Evolutionary conservation across 64 coral and sea anemone genomes (phyloP), one percentile per base, ranked within the genome.

Genomic region (Montipora capricornis): DNA sequence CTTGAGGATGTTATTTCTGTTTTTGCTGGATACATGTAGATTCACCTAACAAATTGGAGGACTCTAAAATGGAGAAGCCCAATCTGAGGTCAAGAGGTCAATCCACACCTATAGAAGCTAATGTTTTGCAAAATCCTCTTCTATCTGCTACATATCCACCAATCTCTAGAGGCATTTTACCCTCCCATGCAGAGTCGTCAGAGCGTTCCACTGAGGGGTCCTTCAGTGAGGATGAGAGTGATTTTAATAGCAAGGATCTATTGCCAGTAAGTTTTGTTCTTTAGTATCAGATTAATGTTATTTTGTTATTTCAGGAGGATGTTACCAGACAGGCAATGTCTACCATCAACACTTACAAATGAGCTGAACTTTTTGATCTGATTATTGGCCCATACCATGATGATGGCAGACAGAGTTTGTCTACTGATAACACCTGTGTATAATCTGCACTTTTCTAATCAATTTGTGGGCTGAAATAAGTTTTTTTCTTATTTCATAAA

Each of bases 181-280:
- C 4, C 7, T 44, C 66, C 20, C 46, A 71, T 9, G 19, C 15
- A 59, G 64, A 71, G 16, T 86, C 46, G 44, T 66, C 47, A 2
- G 0, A 57, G 6, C 53, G 47, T 71, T 29, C 44, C 5, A 20
- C 62, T 47, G 64, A 86, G 64, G 82, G 67, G 22, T 86, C 82
- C 16, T 17, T 71, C 17, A 86, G 64, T 86, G 82, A 59, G 8
- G 82, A 86, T 70, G 82, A 86, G 82, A 86, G 66, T 86, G 82
- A 64, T 3, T 5, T 73, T 12, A 47, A 84, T 62, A 84, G 81
- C 68, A 60, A 84, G 44, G 82, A 71, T 86, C 44, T 44, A 9
- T 86, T 86, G 62, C 82, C 82, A 12, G 82, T 86, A 5, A 51
- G 62, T 86, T 51, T 68, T n/a, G 7, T 67, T 14, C 44, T 47